Evolutionary conservation across 2,797 vertebrate genomes (phyloP), one percentile per base, ranked within the genome.

Genomic region (Sorex maritimensis): DNA sequence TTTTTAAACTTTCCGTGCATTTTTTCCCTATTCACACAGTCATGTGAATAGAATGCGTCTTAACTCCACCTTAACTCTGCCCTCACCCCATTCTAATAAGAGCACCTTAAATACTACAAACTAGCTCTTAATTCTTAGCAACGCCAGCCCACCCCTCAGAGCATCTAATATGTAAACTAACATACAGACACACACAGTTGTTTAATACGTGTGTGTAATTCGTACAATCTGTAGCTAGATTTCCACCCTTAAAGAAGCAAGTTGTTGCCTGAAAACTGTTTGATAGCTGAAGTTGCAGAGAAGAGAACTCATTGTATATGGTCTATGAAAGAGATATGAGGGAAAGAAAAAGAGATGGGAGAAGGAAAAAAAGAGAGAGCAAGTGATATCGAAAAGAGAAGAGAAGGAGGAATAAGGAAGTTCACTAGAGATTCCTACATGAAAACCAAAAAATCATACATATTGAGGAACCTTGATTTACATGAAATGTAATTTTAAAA

Each of bases 401-500:
- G 46, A 23, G 10, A 24, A 6, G 15, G 13, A 26, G 34, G 10
- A 1, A 3, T 1, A 9, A 24, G 61, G 13, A 44, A 17, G 2
- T 1, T 23, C 3, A 15, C 46, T 12, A 2, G 58, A 63, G 68
- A 24, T 21, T 55, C n/a, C 87, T 26, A 68, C 81, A 1, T 1
- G 71, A 52, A 52, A 28, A 61, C 6, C 21, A 7, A 69, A 34
- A 34, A 73, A 41, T 7, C 6, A 4, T 4, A 4, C 52, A 21
- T 8, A 86, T 11, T 15, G 68, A 24, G 6, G 65, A 80, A 85
- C 68, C 81, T 41, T 81, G 74, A 95, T 94, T 97, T 91, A 95
- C 78, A 93, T 80, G n/a, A 84, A 92, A 96, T 67, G 93, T 92
- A 95, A 85, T 94, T 95, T 95, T 74, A 94, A 97, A 96, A 94